Evolutionary conservation across 2,888 invertebrate genomes (phyloP).

Genomic region (Phyllotreta striolata): DNA sequence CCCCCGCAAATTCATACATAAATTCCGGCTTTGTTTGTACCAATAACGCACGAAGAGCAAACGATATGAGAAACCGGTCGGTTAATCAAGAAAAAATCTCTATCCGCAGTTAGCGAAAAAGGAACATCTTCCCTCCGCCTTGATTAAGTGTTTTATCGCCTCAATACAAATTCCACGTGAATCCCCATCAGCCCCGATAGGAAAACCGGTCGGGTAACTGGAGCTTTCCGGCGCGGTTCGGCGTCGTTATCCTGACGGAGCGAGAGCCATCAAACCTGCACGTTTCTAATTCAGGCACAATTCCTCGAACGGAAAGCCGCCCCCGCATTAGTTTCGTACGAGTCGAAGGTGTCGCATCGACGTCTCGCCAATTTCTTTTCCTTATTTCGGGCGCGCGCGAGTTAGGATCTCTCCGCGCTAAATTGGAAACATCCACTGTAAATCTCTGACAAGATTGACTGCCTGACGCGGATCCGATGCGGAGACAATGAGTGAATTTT

Average conservation of each 20-base stretch:
- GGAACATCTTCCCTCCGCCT: no score
- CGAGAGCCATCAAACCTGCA: slow-evolving; percentile 39
- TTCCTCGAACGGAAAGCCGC: slow-evolving; percentile 35
- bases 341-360: slow-evolving; percentile 31
- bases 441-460: slow-evolving; percentile 30
- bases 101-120: no score
- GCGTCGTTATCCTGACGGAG: slow-evolving; percentile 28
- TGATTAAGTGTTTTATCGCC: no score
- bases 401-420: slow-evolving; percentile 14
- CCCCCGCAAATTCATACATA: no score
- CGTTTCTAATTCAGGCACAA: slow-evolving; percentile 38
- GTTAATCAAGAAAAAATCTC: no score
- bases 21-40: no score
- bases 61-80: no score
- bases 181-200: no score
- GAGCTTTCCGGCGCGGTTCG: not conserved
- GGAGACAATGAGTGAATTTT: slow-evolving; percentile 10
- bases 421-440: slow-evolving; percentile 32
- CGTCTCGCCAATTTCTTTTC: slow-evolving; percentile 10
- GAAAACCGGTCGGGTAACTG: no score
- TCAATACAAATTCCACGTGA: no score
- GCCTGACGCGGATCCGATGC: slow-evolving; percentile 20
- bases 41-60: no score
- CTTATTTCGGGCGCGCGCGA: slow-evolving; percentile 15
- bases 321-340: slow-evolving; percentile 39